These are phyloP conservation scores for Blastobasis adustella DNA, from an alignment of 2,888 invertebrate species.

Conservation along the genomic window DNA sequence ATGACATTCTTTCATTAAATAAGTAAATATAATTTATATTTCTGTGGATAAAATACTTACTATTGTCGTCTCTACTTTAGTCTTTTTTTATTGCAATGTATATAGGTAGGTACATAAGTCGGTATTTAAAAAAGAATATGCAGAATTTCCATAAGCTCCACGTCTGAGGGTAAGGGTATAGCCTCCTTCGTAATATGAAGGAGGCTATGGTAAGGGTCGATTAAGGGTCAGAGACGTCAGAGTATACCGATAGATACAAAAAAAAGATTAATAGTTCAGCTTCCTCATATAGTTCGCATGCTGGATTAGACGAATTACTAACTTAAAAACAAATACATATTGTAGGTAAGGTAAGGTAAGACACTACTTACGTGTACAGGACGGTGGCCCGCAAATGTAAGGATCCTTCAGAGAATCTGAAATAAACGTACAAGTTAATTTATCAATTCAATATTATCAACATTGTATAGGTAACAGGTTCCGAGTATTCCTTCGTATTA, in stretches of 20 bases:
- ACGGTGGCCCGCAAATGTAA: constrained; percentile 81
- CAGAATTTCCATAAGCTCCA: not conserved
- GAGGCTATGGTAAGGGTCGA: too few species aligned
- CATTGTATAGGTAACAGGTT: too few species aligned
- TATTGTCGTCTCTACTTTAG: not conserved
- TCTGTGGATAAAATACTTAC: not conserved
- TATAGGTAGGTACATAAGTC: not conserved
- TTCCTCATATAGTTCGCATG: too few species aligned
- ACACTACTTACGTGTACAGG: constrained; percentile 74
- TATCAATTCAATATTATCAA: too few species aligned
- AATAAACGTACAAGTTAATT: constrained; percentile 20
- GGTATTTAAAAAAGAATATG: not conserved
- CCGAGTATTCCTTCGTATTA: too few species aligned
- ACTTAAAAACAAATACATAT: too few species aligned
- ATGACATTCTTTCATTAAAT: too few species aligned
- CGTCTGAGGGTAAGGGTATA: too few species aligned
- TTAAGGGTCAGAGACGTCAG: too few species aligned
- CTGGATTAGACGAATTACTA: too few species aligned
- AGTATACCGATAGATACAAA: not conserved
- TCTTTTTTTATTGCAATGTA: not conserved
- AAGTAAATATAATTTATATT: not conserved
- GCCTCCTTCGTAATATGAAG: too few species aligned
- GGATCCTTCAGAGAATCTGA: constrained; percentile 83
- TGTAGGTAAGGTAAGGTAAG: too few species aligned
- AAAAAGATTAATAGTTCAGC: not conserved